Evolutionary conservation across 2,888 invertebrate genomes (phyloP).

Genomic region (Chymomyza fuscimana): DNA sequence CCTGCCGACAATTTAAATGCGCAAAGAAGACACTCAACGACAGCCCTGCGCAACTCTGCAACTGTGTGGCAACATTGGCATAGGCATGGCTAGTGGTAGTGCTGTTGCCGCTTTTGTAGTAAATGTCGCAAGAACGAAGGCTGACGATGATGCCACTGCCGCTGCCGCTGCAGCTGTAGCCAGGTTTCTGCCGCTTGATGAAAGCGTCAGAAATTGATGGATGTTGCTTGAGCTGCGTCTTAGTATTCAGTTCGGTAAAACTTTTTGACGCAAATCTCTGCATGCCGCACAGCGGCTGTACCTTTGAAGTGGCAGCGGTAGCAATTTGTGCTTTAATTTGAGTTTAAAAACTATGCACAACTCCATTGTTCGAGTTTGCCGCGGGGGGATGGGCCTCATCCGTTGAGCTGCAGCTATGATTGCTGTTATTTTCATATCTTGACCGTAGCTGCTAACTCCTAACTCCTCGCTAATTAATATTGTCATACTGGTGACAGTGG

Average conservation of each 20-base stretch:
- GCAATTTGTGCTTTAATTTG: conserved; percentile 74
- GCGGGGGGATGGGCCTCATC: not conserved
- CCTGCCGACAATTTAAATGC: conserved; percentile 74
- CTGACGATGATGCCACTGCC: conserved; percentile 27
- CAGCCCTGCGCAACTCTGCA: conserved; percentile 19
- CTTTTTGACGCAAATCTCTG: conserved; percentile 64
- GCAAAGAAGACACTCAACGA: conserved; percentile 35
- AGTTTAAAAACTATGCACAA: conserved; percentile 72
- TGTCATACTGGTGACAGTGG: not conserved
- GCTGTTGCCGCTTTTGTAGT: conserved; percentile 53
- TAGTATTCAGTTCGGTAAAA: conserved; percentile 7
- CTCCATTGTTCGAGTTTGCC: conserved; percentile 53
- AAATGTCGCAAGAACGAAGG: conserved; percentile 52
- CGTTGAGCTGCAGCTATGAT: conserved; percentile 25
- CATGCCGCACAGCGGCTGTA: not conserved
- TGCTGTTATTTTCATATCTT: conserved; percentile 55
- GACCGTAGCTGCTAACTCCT: conserved; percentile 14
- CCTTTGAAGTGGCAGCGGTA: conserved; percentile 70
- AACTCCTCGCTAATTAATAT: conserved; percentile 1
- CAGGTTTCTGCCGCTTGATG: conserved; percentile 62
- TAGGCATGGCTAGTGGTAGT: conserved; percentile 38
- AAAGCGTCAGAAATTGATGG: conserved; percentile 78
- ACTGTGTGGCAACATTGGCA: conserved; percentile 67
- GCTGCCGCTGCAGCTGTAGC: not conserved
- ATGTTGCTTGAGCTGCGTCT: conserved; percentile 45